phyloP scores from a whole-genome alignment of 2,797 vertebrate species.

The Cetoscarus ocellatus region DNA sequence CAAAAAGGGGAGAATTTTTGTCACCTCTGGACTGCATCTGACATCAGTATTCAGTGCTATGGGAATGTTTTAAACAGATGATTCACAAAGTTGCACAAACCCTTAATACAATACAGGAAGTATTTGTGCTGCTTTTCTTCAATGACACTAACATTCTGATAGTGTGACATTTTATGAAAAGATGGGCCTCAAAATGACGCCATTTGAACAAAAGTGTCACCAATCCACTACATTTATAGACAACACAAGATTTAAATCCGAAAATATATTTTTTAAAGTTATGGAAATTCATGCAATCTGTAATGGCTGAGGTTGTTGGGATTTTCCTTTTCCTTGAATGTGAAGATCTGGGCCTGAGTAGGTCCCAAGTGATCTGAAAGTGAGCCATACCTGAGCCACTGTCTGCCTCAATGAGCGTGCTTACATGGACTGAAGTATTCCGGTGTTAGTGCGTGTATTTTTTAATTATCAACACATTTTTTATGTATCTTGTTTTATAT shows the following conservation, averaged over 20 bases:
- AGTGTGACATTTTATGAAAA: constrained; percentile 30
- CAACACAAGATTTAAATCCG: constrained; percentile 33
- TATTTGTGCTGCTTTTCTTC: constrained; percentile 55
- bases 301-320: constrained; percentile 57
- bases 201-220: constrained; percentile 6
- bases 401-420: not conserved
- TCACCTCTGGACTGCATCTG: constrained; percentile 62
- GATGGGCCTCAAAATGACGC: constrained; percentile 34
- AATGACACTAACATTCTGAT: constrained; percentile 22
- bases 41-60: constrained; percentile 73
- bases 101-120: constrained; percentile 31
- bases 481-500: too few species aligned
- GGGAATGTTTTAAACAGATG: constrained; percentile 77
- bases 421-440: too few species aligned
- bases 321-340: constrained; percentile 59
- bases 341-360: constrained; percentile 69
- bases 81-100: constrained; percentile 40
- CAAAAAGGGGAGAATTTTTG: constrained; percentile 37
- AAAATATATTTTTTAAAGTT: constrained; percentile 30
- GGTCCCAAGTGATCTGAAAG: constrained; percentile 62
- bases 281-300: constrained; percentile 48
- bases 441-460: too few species aligned
- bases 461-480: too few species aligned
- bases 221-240: constrained; percentile 33
- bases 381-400: constrained; percentile 43